Conservation (phyloP, 2,888 invertebrate genomes). For the Lissocephala sabroskyi region DNA sequence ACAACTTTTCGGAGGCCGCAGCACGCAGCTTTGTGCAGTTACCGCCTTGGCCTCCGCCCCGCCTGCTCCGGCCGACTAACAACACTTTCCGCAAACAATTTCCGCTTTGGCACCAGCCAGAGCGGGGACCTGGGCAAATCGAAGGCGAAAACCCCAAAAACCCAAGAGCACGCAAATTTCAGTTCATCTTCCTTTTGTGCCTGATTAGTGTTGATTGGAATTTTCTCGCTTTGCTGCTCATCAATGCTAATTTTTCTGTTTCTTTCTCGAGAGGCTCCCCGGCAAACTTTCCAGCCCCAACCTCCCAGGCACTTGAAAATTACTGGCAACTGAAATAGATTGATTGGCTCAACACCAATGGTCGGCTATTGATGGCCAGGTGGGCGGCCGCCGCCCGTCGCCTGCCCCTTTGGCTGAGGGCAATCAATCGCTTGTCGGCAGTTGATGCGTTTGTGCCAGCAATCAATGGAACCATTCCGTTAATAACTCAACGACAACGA, state of each 20-base stretch:
- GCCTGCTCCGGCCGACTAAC: conserved; percentile 26
- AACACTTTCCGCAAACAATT: conserved; percentile 58
- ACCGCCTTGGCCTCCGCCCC: not conserved
- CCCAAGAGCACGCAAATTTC: conserved; percentile 34
- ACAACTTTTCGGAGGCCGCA: conserved; percentile 16
- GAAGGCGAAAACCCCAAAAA: not conserved
- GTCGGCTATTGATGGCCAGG: conserved; percentile 38
- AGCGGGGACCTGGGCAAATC: not conserved
- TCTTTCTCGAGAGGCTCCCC: conserved; percentile 4
- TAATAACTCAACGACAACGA: conserved; percentile 26
- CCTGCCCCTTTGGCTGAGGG: not conserved
- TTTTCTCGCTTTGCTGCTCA: conserved; percentile 65
- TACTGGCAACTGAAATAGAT: conserved; percentile 47
- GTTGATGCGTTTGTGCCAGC: not conserved
- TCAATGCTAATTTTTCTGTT: conserved; percentile 55
- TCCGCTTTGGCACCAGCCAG: conserved; percentile 33
- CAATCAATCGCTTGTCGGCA: not conserved
- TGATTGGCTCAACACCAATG: conserved; percentile 48
- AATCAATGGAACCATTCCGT: conserved; percentile 31
- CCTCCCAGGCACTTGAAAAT: conserved; percentile 28
- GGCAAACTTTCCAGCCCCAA: not conserved
- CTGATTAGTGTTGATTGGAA: conserved; percentile 68
- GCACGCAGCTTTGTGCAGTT: conserved; percentile 35
- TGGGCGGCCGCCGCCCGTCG: too few species aligned
- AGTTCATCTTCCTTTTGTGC: conserved; percentile 19